Evolutionary conservation across 2,888 invertebrate genomes (phyloP), one percentile per base, ranked within the genome.

Genomic region (Dynastes grantii): DNA sequence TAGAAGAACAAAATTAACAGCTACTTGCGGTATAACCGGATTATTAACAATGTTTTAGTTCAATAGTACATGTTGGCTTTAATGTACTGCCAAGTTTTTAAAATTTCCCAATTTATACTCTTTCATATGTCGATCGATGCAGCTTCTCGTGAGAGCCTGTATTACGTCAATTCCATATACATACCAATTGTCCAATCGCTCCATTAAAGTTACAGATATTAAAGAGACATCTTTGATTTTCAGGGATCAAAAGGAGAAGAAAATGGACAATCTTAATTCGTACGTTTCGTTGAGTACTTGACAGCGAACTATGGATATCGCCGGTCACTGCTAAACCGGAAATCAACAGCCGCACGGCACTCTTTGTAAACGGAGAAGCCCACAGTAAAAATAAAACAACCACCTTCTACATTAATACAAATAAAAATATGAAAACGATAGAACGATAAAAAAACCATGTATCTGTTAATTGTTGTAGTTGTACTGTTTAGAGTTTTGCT

Each of bases 161-260:
- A 9, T 32, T 32, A 32, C 29, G 9, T 63, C 4, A 13, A 63
- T n/a, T n/a, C 11, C 63, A 9, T 32, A 32, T 32, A 32, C 9
- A 32, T 32, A 63, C 27, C 45, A 11, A 11, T 1, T n/a, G 27
- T 32, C 29, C 32, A 58, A 58, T 16, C 1, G n/a, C n/a, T 8
- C 4, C 8, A 22, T 58, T 16, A n/a, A 53, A 4, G 13, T n/a
- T n/a, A 13, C 2, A n/a, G 4, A 13, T 13, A 16, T n/a, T 58
- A 58, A 58, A 22, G 16, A 58, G 55, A 40, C n/a, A 27, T 22
- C 22, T 73, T 73, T 73, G n/a, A 37, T 78, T 83, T 83, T n/a
- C 84, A 94, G 95, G 94, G 94, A 93, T 92, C 94, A 93, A 93
- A 94, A 94, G 94, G 94, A 94, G 94, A 95, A 94, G 94, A 95